Evolutionary conservation across 2,797 vertebrate genomes (phyloP).

Genomic region (Astyanax mexicanus): DNA sequence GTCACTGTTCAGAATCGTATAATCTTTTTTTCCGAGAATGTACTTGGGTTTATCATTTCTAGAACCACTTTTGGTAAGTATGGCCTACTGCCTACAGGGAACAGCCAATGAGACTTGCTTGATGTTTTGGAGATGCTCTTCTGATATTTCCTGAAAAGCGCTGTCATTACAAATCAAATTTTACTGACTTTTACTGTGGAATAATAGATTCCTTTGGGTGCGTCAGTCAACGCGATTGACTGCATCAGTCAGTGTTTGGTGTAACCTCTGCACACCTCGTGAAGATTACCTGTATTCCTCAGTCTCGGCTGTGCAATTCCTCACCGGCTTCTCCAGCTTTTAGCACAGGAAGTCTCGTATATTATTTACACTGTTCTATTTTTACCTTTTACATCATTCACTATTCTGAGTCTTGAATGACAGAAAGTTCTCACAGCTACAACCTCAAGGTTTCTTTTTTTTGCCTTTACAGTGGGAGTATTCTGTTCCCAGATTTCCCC

Average conservation of each 20-base stretch:
- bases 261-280: background rate
- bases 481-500: background rate
- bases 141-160: too few relatives aligned
- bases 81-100: too few relatives aligned
- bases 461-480: background rate
- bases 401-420: background rate
- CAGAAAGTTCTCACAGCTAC: background rate
- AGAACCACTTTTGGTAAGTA: too few relatives aligned
- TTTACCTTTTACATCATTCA: background rate
- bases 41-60: too few relatives aligned
- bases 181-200: background rate
- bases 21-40: too few relatives aligned
- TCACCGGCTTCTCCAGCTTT: slow-evolving; percentile 1
- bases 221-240: background rate
- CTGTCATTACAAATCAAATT: too few relatives aligned
- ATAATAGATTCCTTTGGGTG: background rate
- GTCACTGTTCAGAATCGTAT: too few relatives aligned
- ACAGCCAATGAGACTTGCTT: too few relatives aligned
- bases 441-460: background rate
- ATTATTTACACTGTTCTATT: background rate
- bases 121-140: too few relatives aligned
- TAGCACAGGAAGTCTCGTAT: background rate
- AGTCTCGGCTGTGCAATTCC: background rate
- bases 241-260: background rate
- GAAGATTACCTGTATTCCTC: slow-evolving; percentile 6